A percentile compares a stretch with the other conserved stretches of the same genome.
Evolutionary conservation across 37 sponge, comb jelly and placozoan genomes (phyloP).

Genomic region (Petrosia ficiformis): DNA sequence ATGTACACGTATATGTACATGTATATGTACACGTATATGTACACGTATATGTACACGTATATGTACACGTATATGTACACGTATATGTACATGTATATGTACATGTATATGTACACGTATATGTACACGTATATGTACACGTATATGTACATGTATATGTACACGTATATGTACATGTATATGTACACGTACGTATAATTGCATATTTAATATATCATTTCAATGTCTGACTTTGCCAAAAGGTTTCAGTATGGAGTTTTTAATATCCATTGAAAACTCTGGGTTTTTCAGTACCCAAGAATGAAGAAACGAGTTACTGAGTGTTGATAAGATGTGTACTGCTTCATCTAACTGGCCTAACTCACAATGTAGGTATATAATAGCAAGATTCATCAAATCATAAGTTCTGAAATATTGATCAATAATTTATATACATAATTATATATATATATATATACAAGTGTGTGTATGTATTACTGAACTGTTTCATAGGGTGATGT

Average conservation of each 20-base stretch:
- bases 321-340: background rate
- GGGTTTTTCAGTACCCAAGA: slow-evolving; percentile 20
- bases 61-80: too few relatives aligned
- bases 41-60: too few relatives aligned
- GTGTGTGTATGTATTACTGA: background rate
- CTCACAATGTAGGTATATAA: background rate
- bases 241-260: background rate
- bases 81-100: too few relatives aligned
- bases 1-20: too few relatives aligned
- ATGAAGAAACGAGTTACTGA: background rate
- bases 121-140: too few relatives aligned
- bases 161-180: too few relatives aligned
- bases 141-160: too few relatives aligned
- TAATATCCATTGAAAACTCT: background rate
- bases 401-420: background rate
- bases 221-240: slow-evolving; percentile 48
- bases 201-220: too few relatives aligned
- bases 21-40: too few relatives aligned
- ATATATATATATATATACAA: background rate
- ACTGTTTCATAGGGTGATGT: background rate
- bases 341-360: background rate
- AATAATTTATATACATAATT: background rate
- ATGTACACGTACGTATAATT: too few relatives aligned
- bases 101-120: too few relatives aligned
- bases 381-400: background rate